Evolutionary conservation across 2,797 vertebrate genomes (phyloP), one percentile per base, ranked within the genome.

Genomic region (Acrossocheilus fasciatus): DNA sequence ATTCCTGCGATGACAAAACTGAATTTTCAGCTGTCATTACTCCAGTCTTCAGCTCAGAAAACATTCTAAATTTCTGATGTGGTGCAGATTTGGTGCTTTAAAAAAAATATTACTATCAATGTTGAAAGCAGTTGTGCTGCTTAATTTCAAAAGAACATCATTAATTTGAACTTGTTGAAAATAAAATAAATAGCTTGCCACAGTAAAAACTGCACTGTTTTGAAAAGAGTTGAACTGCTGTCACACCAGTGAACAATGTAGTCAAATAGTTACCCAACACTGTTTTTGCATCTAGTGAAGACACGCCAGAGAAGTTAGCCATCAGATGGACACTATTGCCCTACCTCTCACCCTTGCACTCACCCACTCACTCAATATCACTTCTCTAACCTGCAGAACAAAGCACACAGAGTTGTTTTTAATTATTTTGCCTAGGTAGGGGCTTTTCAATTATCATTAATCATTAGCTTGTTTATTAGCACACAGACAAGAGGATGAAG

Each of bases 391-490:
- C 62, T 72, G 34, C 62, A 86, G 41, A 66, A 69, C 43, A 73
- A 59, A 80, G 47, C 0, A 57, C 43, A 86, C 41, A 90, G 88
- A 87, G 90, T 92, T 84, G 92, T 90, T 52, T 94, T 94, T 93
- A 94, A 96, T 95, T 93, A 96, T 94, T 94, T 93, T 90, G 90
- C 89, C 86, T 57, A 86, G 54, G 90, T 94, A 91, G 91, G 90
- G 87, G 82, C 11, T 75, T 86, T 94, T 95, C 95, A 92, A 95
- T 95, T 93, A 95, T 92, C 93, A 95, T 95, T 91, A 93, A 93
- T 95, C 94, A 94, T 90, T 88, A 89, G 77, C 92, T 93, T 94
- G 94, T 95, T 95, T 95, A 95, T 93, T 94, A 92, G 93, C 88
- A 89, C 90, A 91, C 9, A 73, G 72, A 68, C 75, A 82, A 87